Conservation (phyloP, 2,797 vertebrate species). For the Delichon dasypus region DNA sequence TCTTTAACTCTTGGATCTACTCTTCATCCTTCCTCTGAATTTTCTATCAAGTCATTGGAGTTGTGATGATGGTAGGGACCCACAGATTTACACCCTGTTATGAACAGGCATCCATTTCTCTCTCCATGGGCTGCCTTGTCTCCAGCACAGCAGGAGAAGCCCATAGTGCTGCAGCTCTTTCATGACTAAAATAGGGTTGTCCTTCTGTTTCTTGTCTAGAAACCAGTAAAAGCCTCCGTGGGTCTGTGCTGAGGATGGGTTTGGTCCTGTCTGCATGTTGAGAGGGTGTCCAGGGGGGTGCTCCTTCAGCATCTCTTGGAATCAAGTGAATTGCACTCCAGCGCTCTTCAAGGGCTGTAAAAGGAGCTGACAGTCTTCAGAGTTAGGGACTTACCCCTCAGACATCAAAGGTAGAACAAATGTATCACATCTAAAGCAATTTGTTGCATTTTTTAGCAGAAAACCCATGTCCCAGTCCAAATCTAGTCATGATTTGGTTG, state of each 20-base stretch:
- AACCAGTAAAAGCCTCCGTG: neutral
- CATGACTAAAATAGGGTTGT: neutral
- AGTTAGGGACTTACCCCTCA: neutral
- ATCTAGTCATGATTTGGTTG: neutral
- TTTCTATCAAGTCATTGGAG: neutral
- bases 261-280: neutral
- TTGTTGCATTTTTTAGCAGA: neutral
- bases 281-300: accelerated
- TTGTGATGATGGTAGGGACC: neutral
- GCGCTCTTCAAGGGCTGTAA: neutral
- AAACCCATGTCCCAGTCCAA: neutral
- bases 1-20: neutral
- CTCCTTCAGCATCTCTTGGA: neutral
- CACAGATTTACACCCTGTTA: accelerated
- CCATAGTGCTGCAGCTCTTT: neutral
- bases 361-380: neutral
- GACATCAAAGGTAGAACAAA: neutral
- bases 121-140: accelerated
- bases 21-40: neutral
- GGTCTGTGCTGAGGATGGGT: neutral
- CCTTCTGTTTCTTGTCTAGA: neutral
- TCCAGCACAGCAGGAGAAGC: neutral
- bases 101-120: neutral
- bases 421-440: neutral
- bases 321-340: neutral